These are phyloP conservation scores for Drosophila lutescens DNA, from an alignment of 2,888 invertebrate species.

Conservation along the genomic window DNA sequence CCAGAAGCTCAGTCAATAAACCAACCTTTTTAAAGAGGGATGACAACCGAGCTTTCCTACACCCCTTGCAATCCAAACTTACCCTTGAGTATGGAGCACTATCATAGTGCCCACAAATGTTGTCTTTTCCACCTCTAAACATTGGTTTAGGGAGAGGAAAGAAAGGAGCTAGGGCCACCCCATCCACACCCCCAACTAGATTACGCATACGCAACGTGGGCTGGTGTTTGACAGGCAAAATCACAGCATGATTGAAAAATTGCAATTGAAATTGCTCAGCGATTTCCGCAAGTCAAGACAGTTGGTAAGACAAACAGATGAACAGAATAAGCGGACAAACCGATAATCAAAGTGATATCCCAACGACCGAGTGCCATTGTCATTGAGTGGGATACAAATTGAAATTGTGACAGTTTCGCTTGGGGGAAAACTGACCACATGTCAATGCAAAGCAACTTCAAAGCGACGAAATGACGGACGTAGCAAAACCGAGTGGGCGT, in stretches of 20 bases:
- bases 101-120: neutral
- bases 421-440: conserved; percentile 69
- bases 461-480: conserved; percentile 65
- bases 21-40: conserved; percentile 9
- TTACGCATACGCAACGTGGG: conserved; percentile 45
- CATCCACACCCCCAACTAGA: neutral
- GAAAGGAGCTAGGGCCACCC: neutral
- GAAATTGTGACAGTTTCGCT: conserved; percentile 59
- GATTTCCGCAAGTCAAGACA: conserved; percentile 47
- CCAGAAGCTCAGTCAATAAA: conserved; percentile 11
- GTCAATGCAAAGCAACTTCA: conserved; percentile 72
- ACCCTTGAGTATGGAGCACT: neutral
- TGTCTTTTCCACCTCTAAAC: too few relatives aligned
- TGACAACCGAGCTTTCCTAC: conserved; percentile 4
- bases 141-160: neutral
- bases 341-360: conserved; percentile 41
- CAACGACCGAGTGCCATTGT: conserved; percentile 28
- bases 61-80: neutral
- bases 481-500: neutral
- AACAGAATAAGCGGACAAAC: conserved; percentile 19
- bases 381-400: conserved; percentile 34
- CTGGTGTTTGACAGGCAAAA: conserved; percentile 8
- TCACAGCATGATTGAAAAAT: conserved; percentile 67
- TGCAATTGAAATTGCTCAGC: conserved; percentile 41
- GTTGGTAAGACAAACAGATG: conserved; percentile 21